A percentile compares a stretch with the other conserved stretches of the same genome.
Conservation (phyloP, 2,888 invertebrate species). For the Eucera pruinosa region DNA sequence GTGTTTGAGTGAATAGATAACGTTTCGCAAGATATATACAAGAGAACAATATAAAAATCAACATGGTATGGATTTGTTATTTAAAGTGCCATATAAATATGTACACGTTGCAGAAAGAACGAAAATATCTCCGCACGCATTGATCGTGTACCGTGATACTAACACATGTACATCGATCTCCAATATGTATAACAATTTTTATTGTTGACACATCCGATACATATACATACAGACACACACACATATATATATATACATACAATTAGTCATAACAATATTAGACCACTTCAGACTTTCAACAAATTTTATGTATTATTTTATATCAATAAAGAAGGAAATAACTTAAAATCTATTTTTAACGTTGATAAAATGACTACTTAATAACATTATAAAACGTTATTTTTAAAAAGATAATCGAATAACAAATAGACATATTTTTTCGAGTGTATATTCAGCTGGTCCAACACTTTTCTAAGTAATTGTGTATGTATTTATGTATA, state of each 20-base stretch:
- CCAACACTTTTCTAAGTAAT: too few relatives aligned
- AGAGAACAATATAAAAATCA: slow-evolving; percentile 64
- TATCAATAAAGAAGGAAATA: too few relatives aligned
- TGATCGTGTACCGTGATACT: slow-evolving; percentile 67
- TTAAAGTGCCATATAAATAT: slow-evolving; percentile 71
- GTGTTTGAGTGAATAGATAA: slow-evolving; percentile 37
- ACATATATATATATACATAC: too few relatives aligned
- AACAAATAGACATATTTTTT: too few relatives aligned
- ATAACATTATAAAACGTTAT: too few relatives aligned
- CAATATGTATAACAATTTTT: slow-evolving; percentile 86
- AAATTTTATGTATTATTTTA: too few relatives aligned
- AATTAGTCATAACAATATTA: too few relatives aligned
- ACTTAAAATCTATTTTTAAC: too few relatives aligned
- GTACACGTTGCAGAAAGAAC: slow-evolving; percentile 63
- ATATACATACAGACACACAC: slow-evolving; percentile 38
- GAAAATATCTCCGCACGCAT: slow-evolving; percentile 53
- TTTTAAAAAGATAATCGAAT: too few relatives aligned
- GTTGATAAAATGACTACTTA: too few relatives aligned
- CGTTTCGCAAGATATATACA: slow-evolving; percentile 48
- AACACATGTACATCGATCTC: slow-evolving; percentile 61
- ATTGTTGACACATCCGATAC: slow-evolving; percentile 86
- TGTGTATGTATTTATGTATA: slow-evolving; percentile 64
- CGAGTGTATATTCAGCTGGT: too few relatives aligned
- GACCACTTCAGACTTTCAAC: too few relatives aligned
- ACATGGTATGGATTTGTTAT: slow-evolving; percentile 70